These are phyloP conservation scores for Arnoldichthys spilopterus DNA, from an alignment of 2,797 vertebrate genomes.

Conservation along the genomic window DNA sequence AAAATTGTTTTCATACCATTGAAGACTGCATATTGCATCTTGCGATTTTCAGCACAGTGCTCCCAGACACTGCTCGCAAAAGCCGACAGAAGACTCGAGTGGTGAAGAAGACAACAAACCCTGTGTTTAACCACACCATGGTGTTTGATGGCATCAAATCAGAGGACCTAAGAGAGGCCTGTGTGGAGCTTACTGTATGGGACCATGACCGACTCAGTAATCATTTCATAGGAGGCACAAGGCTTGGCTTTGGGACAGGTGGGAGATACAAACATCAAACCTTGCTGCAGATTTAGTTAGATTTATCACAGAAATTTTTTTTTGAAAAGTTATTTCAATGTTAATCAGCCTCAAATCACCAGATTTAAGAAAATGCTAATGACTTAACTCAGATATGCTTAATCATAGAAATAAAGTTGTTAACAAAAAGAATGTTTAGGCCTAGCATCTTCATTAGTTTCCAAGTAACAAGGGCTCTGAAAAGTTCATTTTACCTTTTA, in stretches of 20 bases:
- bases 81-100: conserved; percentile 89
- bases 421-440: too few relatives aligned
- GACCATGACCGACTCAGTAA: conserved; percentile 88
- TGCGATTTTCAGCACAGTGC: conserved; percentile 79
- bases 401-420: too few relatives aligned
- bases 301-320: not conserved
- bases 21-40: not conserved
- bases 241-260: conserved; percentile 92
- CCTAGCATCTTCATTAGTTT: too few relatives aligned
- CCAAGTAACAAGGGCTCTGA: too few relatives aligned
- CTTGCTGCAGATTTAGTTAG: not conserved
- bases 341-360: not conserved
- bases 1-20: not conserved
- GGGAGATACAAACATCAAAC: conserved; percentile 19
- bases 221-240: conserved; percentile 89
- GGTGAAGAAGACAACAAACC: conserved; percentile 85
- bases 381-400: not conserved
- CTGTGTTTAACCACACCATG: conserved; percentile 96
- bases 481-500: too few relatives aligned
- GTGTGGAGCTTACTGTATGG: conserved; percentile 93
- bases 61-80: conserved; percentile 88
- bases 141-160: conserved; percentile 89
- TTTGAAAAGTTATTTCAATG: not conserved
- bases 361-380: not conserved
- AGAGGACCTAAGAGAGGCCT: conserved; percentile 88